These are phyloP conservation scores for Andrena haemorrhoa DNA, from an alignment of 2,888 invertebrate species.

Conservation along the genomic window DNA sequence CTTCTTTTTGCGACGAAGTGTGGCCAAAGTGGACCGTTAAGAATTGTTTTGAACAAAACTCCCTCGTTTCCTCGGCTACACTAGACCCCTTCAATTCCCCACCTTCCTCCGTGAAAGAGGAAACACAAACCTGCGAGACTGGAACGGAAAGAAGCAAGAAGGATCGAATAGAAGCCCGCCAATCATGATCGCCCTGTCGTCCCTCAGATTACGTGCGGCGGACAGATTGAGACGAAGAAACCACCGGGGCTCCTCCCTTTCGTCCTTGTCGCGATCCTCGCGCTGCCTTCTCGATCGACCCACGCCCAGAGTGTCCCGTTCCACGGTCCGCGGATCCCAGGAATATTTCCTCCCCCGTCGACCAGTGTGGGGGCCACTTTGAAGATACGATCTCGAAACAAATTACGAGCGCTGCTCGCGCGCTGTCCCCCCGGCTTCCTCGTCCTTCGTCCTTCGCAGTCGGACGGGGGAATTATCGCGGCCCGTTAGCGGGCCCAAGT, in stretches of 20 bases:
- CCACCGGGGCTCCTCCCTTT: conserved; percentile 64
- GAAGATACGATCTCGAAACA: conserved; percentile 84
- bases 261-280: conserved; percentile 52
- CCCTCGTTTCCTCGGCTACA: too few relatives aligned
- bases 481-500: conserved; percentile 71
- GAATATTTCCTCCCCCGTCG: conserved; percentile 68
- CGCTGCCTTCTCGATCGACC: conserved; percentile 36
- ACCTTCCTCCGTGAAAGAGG: too few relatives aligned
- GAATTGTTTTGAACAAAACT: too few relatives aligned
- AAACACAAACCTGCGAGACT: too few relatives aligned
- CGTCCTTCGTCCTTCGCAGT: conserved; percentile 72
- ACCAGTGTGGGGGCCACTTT: conserved; percentile 80
- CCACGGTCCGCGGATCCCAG: conserved; percentile 59
- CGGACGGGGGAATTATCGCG: conserved; percentile 80
- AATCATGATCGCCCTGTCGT: conserved; percentile 53
- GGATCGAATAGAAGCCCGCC: conserved; percentile 1
- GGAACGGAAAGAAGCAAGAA: neutral
- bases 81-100: too few relatives aligned
- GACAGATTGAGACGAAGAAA: conserved; percentile 69
- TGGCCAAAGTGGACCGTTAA: too few relatives aligned
- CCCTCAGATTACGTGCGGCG: conserved; percentile 67
- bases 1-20: too few relatives aligned
- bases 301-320: conserved; percentile 58
- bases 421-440: conserved; percentile 51
- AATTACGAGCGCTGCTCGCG: conserved; percentile 79